Evolutionary conservation across 2,113 vertebrate genomes (phyloP), one percentile per base, ranked within the genome.

Genomic region (Ceratotherium simum): DNA sequence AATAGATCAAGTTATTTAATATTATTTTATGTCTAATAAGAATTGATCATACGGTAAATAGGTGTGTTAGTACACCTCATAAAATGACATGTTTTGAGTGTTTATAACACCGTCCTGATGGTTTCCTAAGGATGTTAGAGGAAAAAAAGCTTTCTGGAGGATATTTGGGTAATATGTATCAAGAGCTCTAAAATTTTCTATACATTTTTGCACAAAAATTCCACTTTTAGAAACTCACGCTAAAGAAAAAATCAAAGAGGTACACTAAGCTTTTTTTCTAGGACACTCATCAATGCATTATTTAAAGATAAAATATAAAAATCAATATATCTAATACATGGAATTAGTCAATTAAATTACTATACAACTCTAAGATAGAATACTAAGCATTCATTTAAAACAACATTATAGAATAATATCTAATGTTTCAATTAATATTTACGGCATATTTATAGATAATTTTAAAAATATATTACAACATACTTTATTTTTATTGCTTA

Each of bases 231-330:
- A 91, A 46, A 72, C 14, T 75, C 42, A 62, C 16, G 29, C 20
- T 96, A 90, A 80, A 90, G 54, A 86, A 92, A 89, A 73, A 75
- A 86, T n/a, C 9, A 67, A 36, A 78, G 25, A 90, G 42, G 8
- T 56, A 25, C 95, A 29, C 21, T 78, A 65, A 76, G 10, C 60
- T 31, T n/a, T 51, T 84, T 84, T 65, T 58, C 6, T 33, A 69
- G n/a, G 20, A 27, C 6, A 54, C n/a, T 75, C 17, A 69, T 62
- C 14, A 91, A 42, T 65, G 2, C 8, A 81, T n/a, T 93, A 89
- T 82, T 90, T 97, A 13, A 87, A 64, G 18, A 13, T 73, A 73
- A 83, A 81, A 76, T 81, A 4, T 11, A 81, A 91, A 29, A 91
- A n/a, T 67, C 25, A 85, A 58, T 48, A 69, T 85, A 69, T 27